Evolutionary conservation across 2,888 invertebrate species (phyloP).

Genomic region (Onchidella celtica): DNA sequence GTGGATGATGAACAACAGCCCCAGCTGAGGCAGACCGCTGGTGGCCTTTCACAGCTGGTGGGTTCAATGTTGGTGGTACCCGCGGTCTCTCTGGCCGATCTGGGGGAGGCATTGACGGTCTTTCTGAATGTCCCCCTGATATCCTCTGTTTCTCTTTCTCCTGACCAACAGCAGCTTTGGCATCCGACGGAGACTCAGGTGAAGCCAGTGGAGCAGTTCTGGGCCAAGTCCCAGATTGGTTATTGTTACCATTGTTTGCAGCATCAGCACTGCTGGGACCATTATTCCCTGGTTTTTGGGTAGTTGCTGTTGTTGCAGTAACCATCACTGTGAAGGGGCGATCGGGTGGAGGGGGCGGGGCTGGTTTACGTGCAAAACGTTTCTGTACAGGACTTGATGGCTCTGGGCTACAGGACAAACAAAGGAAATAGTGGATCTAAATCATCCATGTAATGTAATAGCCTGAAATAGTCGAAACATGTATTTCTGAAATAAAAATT

Average conservation of each 20-base stretch:
- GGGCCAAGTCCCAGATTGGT: slow-evolving; percentile 46
- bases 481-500: no score
- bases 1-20: slow-evolving; percentile 45
- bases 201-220: slow-evolving; percentile 52
- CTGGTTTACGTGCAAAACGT: slow-evolving; percentile 66
- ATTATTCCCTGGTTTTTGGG: not conserved
- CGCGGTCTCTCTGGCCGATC: slow-evolving; percentile 66
- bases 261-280: slow-evolving; percentile 9
- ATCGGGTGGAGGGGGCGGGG: slow-evolving; percentile 72
- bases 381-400: slow-evolving; percentile 56
- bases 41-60: slow-evolving; percentile 56
- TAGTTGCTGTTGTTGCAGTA: slow-evolving; percentile 56
- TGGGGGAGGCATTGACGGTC: slow-evolving; percentile 51
- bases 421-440: slow-evolving; percentile 9
- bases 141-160: slow-evolving; percentile 57
- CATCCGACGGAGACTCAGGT: slow-evolving; percentile 53
- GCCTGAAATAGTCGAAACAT: no score
- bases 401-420: slow-evolving; percentile 57
- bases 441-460: no score
- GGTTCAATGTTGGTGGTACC: slow-evolving; percentile 62
- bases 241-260: not conserved
- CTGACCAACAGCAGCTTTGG: slow-evolving; percentile 56
- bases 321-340: slow-evolving; percentile 69
- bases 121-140: slow-evolving; percentile 3
- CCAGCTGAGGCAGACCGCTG: slow-evolving; percentile 73